Percentiles rank a stretch among this genome's conserved stretches.
phyloP scores from a whole-genome alignment of 1,140 invertebrate species.

The Sminthurides bifidus region DNA sequence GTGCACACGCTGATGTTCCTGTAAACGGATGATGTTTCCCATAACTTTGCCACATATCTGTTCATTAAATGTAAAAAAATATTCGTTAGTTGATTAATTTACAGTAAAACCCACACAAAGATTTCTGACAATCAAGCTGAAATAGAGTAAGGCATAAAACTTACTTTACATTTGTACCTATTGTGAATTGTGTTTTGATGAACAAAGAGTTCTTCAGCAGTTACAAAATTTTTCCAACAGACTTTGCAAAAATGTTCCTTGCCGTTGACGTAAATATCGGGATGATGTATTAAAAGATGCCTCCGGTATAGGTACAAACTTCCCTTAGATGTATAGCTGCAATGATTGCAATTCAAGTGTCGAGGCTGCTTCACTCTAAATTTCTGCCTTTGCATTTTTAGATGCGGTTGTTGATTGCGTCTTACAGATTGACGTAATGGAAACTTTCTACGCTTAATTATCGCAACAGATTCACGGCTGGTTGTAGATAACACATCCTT shows the following conservation, averaged over 20 bases:
- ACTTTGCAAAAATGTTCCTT: background rate
- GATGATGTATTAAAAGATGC: background rate
- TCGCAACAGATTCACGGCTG: background rate
- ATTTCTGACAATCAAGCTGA: background rate
- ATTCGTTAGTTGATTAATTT: background rate
- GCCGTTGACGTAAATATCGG: background rate
- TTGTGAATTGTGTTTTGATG: background rate
- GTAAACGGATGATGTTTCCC: background rate
- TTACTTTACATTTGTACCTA: background rate
- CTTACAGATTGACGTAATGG: too few relatives aligned
- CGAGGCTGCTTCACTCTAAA: background rate
- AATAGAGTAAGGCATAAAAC: background rate
- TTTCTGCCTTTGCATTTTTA: too few relatives aligned
- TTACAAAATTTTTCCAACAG: background rate
- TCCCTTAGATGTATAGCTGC: background rate
- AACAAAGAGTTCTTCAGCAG: background rate
- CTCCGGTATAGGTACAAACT: background rate
- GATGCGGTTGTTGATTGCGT: too few relatives aligned
- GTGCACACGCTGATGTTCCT: background rate
- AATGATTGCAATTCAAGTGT: background rate
- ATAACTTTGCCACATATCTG: background rate
- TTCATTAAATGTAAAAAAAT: background rate
- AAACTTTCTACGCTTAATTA: too few relatives aligned
- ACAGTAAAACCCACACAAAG: background rate
- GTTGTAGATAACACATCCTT: background rate